These are phyloP conservation scores for Drepana falcataria DNA, from an alignment of 2,888 invertebrate species.

Conservation along the genomic window DNA sequence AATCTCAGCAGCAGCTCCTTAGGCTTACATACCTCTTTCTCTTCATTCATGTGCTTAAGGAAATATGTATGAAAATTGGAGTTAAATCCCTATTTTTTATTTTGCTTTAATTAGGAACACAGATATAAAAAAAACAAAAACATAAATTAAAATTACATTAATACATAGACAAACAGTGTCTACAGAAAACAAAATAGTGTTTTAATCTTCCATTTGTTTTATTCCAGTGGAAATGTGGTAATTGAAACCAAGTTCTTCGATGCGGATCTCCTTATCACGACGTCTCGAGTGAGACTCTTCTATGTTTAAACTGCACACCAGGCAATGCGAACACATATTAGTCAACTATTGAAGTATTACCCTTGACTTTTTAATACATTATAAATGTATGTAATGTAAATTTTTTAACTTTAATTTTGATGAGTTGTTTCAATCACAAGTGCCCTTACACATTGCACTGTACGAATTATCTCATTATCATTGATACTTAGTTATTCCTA, in stretches of 20 bases:
- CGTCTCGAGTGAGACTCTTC: constrained; percentile 95
- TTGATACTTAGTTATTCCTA: not conserved
- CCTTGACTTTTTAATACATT: not conserved
- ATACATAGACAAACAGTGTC: no score
- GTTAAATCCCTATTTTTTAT: no score
- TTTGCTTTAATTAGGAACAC: no score
- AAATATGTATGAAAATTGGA: no score
- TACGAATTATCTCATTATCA: not conserved
- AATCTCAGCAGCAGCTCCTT: no score
- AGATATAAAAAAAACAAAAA: no score
- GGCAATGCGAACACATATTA: constrained; percentile 39
- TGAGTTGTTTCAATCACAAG: constrained; percentile 3
- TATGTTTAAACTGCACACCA: constrained; percentile 83
- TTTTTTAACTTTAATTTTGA: constrained; percentile 3
- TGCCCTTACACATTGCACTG: constrained; percentile 6
- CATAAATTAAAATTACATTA: no score
- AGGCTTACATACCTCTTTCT: no score
- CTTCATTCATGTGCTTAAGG: no score
- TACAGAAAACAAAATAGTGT: no score
- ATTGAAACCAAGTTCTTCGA: constrained; percentile 98
- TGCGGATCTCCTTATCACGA: constrained; percentile 94
- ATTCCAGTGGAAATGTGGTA: constrained; percentile 94
- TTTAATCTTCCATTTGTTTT: constrained; percentile 13
- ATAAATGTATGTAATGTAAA: constrained; percentile 2
- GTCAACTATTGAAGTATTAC: constrained; percentile 28